Conservation (phyloP, 2,888 invertebrate genomes). For the Neelides folsomi region DNA sequence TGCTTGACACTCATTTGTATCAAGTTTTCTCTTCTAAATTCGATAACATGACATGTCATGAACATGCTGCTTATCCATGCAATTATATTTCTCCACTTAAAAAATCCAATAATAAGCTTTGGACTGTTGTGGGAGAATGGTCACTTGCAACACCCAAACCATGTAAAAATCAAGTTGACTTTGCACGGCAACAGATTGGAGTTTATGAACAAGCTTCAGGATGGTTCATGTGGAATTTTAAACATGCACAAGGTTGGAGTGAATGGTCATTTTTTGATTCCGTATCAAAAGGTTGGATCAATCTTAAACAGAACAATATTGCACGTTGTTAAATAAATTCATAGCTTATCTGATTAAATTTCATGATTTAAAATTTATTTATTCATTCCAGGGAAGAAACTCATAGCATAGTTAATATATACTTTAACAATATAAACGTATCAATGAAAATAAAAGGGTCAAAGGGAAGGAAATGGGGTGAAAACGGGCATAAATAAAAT, state of each 20-base stretch:
- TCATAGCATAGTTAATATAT: too few relatives aligned
- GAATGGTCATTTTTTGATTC: background rate
- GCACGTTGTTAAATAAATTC: background rate
- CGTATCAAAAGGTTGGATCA: background rate
- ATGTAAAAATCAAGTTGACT: constrained; percentile 11
- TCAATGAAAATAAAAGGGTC: too few relatives aligned
- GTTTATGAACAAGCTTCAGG: background rate
- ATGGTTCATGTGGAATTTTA: constrained; percentile 4
- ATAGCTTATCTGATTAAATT: background rate
- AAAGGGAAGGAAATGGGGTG: too few relatives aligned
- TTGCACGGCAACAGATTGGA: background rate
- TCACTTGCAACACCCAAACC: constrained; percentile 21
- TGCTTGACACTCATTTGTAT: constrained; percentile 13
- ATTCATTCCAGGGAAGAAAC: too few relatives aligned
- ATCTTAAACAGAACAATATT: background rate
- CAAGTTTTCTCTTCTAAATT: constrained; percentile 19
- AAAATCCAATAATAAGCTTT: constrained; percentile 18
- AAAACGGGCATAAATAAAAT: too few relatives aligned
- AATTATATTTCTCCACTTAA: constrained; percentile 1
- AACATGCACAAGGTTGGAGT: background rate
- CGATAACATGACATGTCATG: constrained; percentile 15
- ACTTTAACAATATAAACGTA: too few relatives aligned
- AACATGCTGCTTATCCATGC: constrained; percentile 19
- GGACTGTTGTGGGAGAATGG: constrained; percentile 31
- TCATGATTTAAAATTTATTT: too few relatives aligned